A percentile compares a stretch with the other conserved stretches of the same genome.
These are phyloP conservation scores for Heterotilapia buettikoferi DNA, from an alignment of 2,113 vertebrate species.

Conservation along the genomic window DNA sequence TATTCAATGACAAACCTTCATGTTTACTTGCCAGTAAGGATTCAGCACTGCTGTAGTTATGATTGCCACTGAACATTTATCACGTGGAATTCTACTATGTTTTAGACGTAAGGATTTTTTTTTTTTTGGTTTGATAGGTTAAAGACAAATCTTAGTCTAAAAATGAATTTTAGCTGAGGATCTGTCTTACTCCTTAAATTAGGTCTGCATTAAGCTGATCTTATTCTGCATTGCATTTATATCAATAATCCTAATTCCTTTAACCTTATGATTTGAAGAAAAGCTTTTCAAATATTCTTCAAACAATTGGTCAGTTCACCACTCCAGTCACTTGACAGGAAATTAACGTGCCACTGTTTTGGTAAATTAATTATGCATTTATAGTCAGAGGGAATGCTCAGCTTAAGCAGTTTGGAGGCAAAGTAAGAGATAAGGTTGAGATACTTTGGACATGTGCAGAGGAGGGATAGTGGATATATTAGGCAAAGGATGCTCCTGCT, in stretches of 20 bases:
- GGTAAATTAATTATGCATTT: neutral
- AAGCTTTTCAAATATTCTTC: neutral
- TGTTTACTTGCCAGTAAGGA: constrained; percentile 22
- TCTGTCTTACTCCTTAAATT: neutral
- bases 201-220: neutral
- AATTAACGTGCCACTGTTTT: neutral
- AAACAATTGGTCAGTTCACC: neutral
- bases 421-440: neutral
- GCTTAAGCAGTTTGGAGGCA: neutral
- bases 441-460: neutral
- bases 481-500: neutral
- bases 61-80: neutral
- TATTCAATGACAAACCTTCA: constrained; percentile 19
- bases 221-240: neutral
- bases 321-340: neutral
- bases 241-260: neutral
- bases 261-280: neutral
- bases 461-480: neutral
- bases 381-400: neutral
- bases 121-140: neutral
- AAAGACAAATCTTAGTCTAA: neutral
- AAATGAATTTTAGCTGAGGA: neutral
- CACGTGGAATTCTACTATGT: neutral
- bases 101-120: neutral
- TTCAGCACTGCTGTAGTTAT: neutral